Percentiles rank a stretch among this genome's conserved stretches.
These are phyloP conservation scores for Zaprionus capensis DNA, from an alignment of 1,140 invertebrate genomes.

Conservation along the genomic window DNA sequence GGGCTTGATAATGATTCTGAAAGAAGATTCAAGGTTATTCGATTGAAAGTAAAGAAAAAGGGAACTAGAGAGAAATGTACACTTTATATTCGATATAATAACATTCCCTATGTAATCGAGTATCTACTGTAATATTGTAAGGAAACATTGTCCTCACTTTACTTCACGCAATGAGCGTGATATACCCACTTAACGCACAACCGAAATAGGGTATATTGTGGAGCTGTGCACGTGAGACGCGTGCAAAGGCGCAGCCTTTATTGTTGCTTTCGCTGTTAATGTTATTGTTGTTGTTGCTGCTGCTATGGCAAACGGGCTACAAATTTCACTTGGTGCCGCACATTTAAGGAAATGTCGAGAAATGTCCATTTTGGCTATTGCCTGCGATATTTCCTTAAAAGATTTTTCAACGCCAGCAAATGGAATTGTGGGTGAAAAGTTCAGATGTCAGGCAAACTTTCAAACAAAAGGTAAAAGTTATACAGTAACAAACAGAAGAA, in stretches of 20 bases:
- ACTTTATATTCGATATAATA: neutral
- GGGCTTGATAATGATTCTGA: neutral
- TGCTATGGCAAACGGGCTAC: conserved; percentile 26
- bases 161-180: neutral
- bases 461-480: conserved; percentile 80
- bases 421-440: conserved; percentile 70
- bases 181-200: neutral
- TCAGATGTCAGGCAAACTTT: conserved; percentile 57
- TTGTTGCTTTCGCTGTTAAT: conserved; percentile 20
- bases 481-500: conserved; percentile 36
- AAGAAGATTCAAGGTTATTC: neutral
- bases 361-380: conserved; percentile 57
- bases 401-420: conserved; percentile 52
- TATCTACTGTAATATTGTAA: too few species aligned
- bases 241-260: conserved; percentile 54
- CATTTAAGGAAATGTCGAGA: conserved; percentile 74
- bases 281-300: conserved; percentile 8
- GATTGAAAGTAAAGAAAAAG: neutral
- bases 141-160: neutral
- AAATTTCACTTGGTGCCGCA: conserved; percentile 58
- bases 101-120: too few species aligned
- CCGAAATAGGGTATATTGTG: conserved; percentile 18
- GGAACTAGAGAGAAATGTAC: neutral
- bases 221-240: conserved; percentile 42
- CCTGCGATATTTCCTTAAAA: conserved; percentile 61